phyloP scores from a whole-genome alignment of 2,113 vertebrate genomes.

The Pterocles burchelli region DNA sequence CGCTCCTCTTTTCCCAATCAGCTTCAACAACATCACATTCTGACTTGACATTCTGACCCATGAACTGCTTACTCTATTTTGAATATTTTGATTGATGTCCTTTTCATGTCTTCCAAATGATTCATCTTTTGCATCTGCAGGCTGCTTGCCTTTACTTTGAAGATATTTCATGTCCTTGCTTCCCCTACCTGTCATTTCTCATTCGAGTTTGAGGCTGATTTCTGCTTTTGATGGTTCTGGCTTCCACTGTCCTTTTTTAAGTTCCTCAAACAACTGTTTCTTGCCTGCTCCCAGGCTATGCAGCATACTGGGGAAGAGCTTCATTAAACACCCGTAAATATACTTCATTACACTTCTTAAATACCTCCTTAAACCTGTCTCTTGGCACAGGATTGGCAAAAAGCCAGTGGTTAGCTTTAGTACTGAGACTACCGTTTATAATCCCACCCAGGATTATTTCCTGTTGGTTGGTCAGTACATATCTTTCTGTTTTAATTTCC shows the following conservation, averaged over 20 bases:
- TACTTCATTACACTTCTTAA: neutral
- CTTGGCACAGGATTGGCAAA: neutral
- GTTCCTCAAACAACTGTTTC: neutral
- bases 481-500: neutral
- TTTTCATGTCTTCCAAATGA: neutral
- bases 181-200: neutral
- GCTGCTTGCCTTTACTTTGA: neutral
- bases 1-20: neutral
- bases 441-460: neutral
- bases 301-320: neutral
- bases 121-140: slow-evolving; percentile 1
- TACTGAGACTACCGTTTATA: neutral
- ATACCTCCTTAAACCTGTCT: neutral
- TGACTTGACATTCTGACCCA: neutral
- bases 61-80: neutral
- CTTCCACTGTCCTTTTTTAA: neutral
- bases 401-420: neutral
- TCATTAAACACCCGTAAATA: slow-evolving; percentile 16
- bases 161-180: neutral
- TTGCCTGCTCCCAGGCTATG: neutral
- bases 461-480: neutral
- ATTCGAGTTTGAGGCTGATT: neutral
- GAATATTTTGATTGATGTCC: neutral
- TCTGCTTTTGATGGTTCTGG: neutral
- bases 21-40: neutral